Percentiles rank a stretch among this genome's conserved stretches.
Conservation (phyloP, 2,797 vertebrate genomes). For the Sternotherus odoratus region DNA sequence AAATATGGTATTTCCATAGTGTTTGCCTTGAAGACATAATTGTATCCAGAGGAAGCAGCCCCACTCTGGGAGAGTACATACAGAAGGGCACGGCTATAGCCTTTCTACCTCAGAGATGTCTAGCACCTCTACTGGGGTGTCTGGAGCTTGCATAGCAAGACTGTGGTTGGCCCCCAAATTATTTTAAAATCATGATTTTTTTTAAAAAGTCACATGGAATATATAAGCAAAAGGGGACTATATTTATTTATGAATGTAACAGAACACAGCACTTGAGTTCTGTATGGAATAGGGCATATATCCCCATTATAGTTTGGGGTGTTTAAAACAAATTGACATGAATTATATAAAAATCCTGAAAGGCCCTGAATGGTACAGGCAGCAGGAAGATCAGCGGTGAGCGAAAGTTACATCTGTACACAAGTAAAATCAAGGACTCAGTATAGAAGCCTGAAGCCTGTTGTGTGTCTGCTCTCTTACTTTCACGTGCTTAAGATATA, state of each 20-base stretch:
- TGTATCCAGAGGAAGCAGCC: too few species aligned
- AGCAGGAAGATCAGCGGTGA: background rate
- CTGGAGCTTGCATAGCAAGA: background rate
- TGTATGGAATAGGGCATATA: background rate
- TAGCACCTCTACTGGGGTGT: background rate
- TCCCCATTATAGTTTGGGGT: background rate
- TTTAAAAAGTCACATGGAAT: background rate
- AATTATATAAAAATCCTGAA: background rate
- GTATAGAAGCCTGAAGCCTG: background rate
- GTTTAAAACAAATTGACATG: background rate
- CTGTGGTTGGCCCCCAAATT: background rate
- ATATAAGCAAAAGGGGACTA: background rate
- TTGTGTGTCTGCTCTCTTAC: background rate
- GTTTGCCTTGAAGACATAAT: background rate
- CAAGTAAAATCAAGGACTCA: background rate
- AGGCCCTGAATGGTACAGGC: background rate
- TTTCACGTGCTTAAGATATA: background rate
- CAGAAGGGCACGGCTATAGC: accelerated
- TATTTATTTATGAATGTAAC: background rate
- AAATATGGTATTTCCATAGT: background rate
- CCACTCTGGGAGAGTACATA: background rate
- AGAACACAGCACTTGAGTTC: background rate
- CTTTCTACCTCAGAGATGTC: background rate
- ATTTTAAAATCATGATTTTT: accelerated
- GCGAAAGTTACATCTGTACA: background rate